Base-by-base conservation (phyloP, 2,113 vertebrate genomes). In the Myxocyprinus asiaticus region DNA sequence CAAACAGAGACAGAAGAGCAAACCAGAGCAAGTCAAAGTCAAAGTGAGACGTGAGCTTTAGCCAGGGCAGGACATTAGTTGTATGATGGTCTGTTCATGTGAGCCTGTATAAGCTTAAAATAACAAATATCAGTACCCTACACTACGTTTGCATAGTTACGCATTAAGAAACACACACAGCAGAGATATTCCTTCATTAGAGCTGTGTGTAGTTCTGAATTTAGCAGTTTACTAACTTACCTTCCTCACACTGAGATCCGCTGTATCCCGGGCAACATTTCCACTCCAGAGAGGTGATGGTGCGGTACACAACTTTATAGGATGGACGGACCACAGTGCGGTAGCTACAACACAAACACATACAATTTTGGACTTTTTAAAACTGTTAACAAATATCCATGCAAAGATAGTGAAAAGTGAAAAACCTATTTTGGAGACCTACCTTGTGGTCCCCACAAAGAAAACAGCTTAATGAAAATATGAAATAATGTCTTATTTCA, bases 261-360 rank as follows among this genome's bases (percentile, higher is more conserved):
- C 83, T 47, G 83, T 94, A 95, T 7, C 97, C 96, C 0, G 95
- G 94, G 81, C 97, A 99, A 90, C 97, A 98, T 65, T 92, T 96
- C 97, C 97, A 98, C 82, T 99, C 95, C 43, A 97, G 91, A 0
- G 94, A 88, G 0, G 96, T 96, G 83, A 98, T 87, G 0, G 93
- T 97, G 90, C 94, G 97, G 89, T 98, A 97, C 63, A 94, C 91
- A 83, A 96, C 90, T 85, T 94, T 95, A 83, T 97, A 99, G 4
- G 94, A 92, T 8, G 97, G 97, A 70, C 95, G 90, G 55, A 96
- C 83, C 72, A 98, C 85, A 0, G 95, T 94, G 82, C 93, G 94
- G 85, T 98, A 99, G 91, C 97, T 99, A 91, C 0, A 88, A 87
- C 80, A 61, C 69, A 81, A 45, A 81, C 15, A 82, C 45, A 85